Evolutionary conservation across 2,113 vertebrate genomes (phyloP).

Genomic region (Pteropus alecto): DNA sequence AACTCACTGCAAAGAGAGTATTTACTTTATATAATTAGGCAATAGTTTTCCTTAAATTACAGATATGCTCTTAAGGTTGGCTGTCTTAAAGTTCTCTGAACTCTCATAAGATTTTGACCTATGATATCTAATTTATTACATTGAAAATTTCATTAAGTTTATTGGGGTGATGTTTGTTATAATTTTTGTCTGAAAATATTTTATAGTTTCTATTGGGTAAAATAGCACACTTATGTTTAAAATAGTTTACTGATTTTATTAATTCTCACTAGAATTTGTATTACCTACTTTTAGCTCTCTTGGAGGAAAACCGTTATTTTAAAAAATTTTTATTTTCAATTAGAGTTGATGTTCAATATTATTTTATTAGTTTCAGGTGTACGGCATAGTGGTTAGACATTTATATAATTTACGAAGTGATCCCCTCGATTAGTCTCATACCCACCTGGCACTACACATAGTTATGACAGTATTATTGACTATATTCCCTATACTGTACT

Average conservation of each 20-base stretch:
- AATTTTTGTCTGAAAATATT: conserved; percentile 24
- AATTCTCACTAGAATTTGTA: conserved; percentile 24
- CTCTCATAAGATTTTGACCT: not conserved
- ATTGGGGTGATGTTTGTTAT: too few species aligned
- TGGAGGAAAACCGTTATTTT: not conserved
- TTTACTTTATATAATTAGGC: conserved; percentile 5
- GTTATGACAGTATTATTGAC: too few species aligned
- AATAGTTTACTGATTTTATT: conserved; percentile 45
- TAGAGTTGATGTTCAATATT: too few species aligned
- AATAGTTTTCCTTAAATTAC: conserved; percentile 32
- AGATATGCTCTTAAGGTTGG: not conserved
- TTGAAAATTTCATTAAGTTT: too few species aligned
- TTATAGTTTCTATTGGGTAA: not conserved
- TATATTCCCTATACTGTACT: too few species aligned
- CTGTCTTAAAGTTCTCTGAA: conserved; percentile 15
- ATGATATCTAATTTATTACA: not conserved
- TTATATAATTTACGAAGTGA: too few species aligned
- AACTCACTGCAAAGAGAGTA: not conserved
- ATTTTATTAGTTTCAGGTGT: too few species aligned
- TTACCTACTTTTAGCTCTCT: conserved; percentile 19
- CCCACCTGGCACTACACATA: too few species aligned
- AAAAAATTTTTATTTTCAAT: too few species aligned
- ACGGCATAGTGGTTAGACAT: too few species aligned
- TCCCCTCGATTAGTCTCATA: too few species aligned
- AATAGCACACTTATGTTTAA: conserved; percentile 8